phyloP scores from a whole-genome alignment of 2,888 invertebrate genomes.

The Dilophus febrilis region DNA sequence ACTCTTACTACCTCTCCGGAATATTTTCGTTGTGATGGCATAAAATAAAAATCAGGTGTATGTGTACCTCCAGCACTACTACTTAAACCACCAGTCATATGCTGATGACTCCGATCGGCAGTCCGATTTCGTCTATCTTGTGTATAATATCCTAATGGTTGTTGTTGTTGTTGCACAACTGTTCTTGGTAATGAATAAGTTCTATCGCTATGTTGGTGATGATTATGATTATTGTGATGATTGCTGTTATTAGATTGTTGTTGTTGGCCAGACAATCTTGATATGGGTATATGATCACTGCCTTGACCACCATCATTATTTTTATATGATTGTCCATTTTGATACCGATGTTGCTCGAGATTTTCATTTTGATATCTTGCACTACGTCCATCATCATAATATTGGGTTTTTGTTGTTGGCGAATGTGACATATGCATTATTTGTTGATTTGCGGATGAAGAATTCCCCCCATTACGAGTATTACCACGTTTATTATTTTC shows the following conservation, averaged over 20 bases:
- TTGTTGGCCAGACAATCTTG: slow-evolving; percentile 7
- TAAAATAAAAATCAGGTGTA: slow-evolving; percentile 76
- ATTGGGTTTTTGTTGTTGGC: slow-evolving; percentile 26
- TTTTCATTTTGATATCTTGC: slow-evolving; percentile 9
- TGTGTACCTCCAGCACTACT: slow-evolving; percentile 36
- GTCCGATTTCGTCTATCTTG: slow-evolving; percentile 33
- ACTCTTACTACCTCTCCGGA: slow-evolving; percentile 79
- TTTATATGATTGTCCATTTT: not conserved
- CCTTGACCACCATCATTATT: not conserved
- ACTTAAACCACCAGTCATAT: slow-evolving; percentile 4
- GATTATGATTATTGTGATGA: slow-evolving; percentile 21
- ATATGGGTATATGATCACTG: slow-evolving; percentile 2
- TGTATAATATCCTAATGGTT: slow-evolving; percentile 34
- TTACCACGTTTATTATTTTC: slow-evolving; percentile 39
- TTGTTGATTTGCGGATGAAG: slow-evolving; percentile 22
- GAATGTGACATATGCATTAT: slow-evolving; percentile 30
- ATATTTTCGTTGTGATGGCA: slow-evolving; percentile 87
- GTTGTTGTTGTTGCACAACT: slow-evolving; percentile 30
- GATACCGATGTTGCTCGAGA: not conserved
- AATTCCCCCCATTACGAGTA: slow-evolving; percentile 16
- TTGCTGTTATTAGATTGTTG: slow-evolving; percentile 8
- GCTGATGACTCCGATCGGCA: slow-evolving; percentile 8
- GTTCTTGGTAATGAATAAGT: slow-evolving; percentile 63
- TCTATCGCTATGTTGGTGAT: slow-evolving; percentile 34
- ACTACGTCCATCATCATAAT: slow-evolving; percentile 14